Evolutionary conservation across 2,797 vertebrate genomes (phyloP).

Genomic region (Hirundo rustica): DNA sequence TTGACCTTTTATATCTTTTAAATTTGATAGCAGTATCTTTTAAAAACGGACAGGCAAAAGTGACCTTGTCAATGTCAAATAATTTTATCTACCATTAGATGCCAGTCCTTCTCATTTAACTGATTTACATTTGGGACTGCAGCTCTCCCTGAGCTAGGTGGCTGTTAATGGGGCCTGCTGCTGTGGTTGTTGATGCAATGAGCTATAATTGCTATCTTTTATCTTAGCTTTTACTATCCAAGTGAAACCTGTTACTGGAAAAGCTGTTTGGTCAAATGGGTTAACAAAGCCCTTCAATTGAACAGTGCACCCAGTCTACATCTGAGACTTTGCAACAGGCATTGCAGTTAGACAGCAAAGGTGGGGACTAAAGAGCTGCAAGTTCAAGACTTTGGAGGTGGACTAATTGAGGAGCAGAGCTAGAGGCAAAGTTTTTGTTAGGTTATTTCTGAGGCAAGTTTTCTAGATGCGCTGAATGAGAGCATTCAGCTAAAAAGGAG

Average conservation of each 20-base stretch:
- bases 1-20: constrained; percentile 49
- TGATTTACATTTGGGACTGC: constrained; percentile 52
- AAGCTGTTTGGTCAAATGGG: constrained; percentile 57
- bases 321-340: constrained; percentile 39
- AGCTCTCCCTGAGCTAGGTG: constrained; percentile 45
- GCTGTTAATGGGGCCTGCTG: constrained; percentile 34
- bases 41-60: constrained; percentile 5
- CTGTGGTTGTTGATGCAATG: constrained; percentile 41
- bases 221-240: constrained; percentile 64
- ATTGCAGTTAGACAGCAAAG: constrained; percentile 4
- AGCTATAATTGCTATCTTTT: constrained; percentile 62
- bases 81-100: constrained; percentile 55
- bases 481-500: not conserved
- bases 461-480: not conserved
- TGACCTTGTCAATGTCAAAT: constrained; percentile 58
- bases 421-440: not conserved
- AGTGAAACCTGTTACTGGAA: constrained; percentile 72
- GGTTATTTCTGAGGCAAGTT: not conserved
- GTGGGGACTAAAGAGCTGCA: not conserved
- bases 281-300: constrained; percentile 37
- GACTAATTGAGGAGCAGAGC: not conserved
- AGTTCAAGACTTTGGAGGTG: not conserved
- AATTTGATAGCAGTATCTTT: constrained; percentile 51
- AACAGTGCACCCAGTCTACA: constrained; percentile 18
- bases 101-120: constrained; percentile 34